Base-by-base conservation (phyloP, 2,113 vertebrate species). In the Archocentrus centrarchus region DNA sequence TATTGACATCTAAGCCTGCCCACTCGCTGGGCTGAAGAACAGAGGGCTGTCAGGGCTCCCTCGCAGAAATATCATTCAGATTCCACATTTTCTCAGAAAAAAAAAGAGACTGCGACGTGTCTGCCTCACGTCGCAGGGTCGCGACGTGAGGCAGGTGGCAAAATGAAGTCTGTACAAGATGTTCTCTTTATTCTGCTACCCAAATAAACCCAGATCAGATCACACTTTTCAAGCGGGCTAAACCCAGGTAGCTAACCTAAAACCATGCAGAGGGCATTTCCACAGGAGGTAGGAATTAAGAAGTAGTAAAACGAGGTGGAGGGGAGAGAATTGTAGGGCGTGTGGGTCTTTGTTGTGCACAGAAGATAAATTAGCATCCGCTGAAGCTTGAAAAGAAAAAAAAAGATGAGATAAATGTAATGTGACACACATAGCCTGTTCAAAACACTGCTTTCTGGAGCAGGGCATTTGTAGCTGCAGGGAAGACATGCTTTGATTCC, bases 1-100 rank as follows among this genome's bases (percentile, higher is more conserved):
- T 95, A 95, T 94, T 95, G 92, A 94, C 85, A 80, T 85, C 73
- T 50, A 68, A 63, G 87, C 79, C 85, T 76, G 87, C 90, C 92
- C 90, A 90, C 88, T 93, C 90, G 77, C 93, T 82, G 88, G 57
- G 89, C 88, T 82, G 85, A 81, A 92, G 90, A 89, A 90, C 79
- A 93, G 85, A 80, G 66, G 76, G 84, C 87, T 85, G 92, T 89
- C 92, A 83, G 70, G 83, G 85, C 80, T 89, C 68, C 84, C 59
- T 83, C 47, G 3, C 44, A 60, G 59, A 91, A 83, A 81, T 80
- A 89, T 86, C 75, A 83, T 81, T 91, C 80, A 87, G 6, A 83
- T 79, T 89, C 64, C 77, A 39, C 61, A 85, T 86, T 64, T 81
- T 79, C 41, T 75, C 59, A 20, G 37, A 81, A 70, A 83, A 62